Evolutionary conservation across 1,140 invertebrate species (phyloP).

Genomic region (Drosophila kikkawai): DNA sequence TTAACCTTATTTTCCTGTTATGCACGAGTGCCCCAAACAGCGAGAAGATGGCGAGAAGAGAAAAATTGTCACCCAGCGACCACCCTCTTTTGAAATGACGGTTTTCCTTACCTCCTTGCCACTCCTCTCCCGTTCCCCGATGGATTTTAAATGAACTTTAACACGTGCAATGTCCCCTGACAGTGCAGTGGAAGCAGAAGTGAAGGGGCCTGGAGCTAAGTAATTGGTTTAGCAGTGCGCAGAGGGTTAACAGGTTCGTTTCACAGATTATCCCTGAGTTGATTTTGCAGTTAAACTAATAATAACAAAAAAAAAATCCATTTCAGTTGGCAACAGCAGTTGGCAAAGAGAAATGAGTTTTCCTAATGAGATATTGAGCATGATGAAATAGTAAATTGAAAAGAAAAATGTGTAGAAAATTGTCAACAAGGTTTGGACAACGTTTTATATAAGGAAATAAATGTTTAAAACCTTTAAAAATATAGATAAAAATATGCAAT

Average conservation of each 20-base stretch:
- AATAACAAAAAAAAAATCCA: slow-evolving; percentile 37
- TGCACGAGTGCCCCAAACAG: slow-evolving; percentile 69
- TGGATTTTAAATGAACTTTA: slow-evolving; percentile 83
- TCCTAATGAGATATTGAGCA: slow-evolving; percentile 48
- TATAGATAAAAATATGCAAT: neutral
- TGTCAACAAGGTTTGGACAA: neutral
- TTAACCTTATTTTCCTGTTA: slow-evolving; percentile 77
- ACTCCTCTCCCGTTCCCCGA: slow-evolving; percentile 40
- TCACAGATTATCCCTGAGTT: slow-evolving; percentile 60
- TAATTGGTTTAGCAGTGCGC: slow-evolving; percentile 71
- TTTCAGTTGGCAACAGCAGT: slow-evolving; percentile 45
- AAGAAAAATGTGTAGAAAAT: neutral
- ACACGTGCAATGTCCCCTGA: slow-evolving; percentile 66
- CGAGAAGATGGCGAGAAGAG: slow-evolving; percentile 23
- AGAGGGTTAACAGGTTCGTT: slow-evolving; percentile 27
- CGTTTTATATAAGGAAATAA: neutral
- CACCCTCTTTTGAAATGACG: slow-evolving; percentile 29
- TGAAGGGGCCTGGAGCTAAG: slow-evolving; percentile 57
- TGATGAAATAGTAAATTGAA: slow-evolving; percentile 22
- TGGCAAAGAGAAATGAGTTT: slow-evolving; percentile 24
- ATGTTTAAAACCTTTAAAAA: too few species aligned
- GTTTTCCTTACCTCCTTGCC: slow-evolving; percentile 9
- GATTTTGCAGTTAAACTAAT: slow-evolving; percentile 48
- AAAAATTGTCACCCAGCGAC: slow-evolving; percentile 63
- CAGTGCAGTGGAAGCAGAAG: slow-evolving; percentile 1